Evolutionary conservation across 2,888 invertebrate genomes (phyloP), one percentile per base, ranked within the genome.

Genomic region (Electrophaes corylata): DNA sequence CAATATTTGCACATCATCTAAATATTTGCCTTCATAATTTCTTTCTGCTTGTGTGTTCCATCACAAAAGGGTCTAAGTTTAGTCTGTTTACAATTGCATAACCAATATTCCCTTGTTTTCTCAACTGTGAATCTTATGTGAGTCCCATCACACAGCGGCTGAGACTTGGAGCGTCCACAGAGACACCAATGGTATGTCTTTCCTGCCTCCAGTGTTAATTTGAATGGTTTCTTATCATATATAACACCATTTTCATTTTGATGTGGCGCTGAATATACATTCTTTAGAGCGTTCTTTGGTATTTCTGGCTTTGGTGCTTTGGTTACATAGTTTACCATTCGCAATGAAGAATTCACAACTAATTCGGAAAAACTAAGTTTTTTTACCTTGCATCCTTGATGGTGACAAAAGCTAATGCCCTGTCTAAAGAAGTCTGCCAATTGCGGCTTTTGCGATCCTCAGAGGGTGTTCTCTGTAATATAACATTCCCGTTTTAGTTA

Each of bases 71-170:
- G 99, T 65, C 97, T 93, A 69, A 97, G 96, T 46, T 94, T 94
- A 0, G 98, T 98, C 79, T 98, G 98, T 85, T 99, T 99, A 81
- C 99, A 99, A 81, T 98, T 98, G 82, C 99, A 99, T n/a, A 99
- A 89, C 96, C 98, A 98, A 81, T 98, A 98, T 14, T 97, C 96
- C 72, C 97, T 97, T 0, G 96, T 95, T 88, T 98, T 96, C 47
- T 95, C 94, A 1, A 99, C 98, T 67, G 93, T 92, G 78, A 99
- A 98, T 59, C 93, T 89, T 3, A 98, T 89, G 83, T 99, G 99
- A 0, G 96, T 96, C 12, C 97, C 97, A 91, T 99, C 99, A 86
- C 99, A 99, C 40, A 99, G 92, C 0, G 99, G 99, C 92, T 99
- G 98, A 19, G 86, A 94, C 77, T 97, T 96, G 61, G 98, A 98